Percentiles rank a stretch among this genome's conserved stretches.
These are phyloP conservation scores for Drosophila burlai DNA, from an alignment of 1,140 invertebrate genomes.

Conservation along the genomic window DNA sequence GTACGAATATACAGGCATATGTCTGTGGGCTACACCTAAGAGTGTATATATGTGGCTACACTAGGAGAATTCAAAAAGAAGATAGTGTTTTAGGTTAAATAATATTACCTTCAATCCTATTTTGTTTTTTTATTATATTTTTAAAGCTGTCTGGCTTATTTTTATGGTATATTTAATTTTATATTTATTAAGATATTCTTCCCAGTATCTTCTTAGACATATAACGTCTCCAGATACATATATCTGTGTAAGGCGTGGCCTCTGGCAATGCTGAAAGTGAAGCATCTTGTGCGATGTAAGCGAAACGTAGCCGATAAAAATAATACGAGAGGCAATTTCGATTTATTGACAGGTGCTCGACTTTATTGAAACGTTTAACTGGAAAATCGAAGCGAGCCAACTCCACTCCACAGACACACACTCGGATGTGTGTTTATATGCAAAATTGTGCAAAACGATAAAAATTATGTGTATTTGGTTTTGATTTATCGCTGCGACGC, in stretches of 20 bases:
- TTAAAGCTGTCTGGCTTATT: accelerated
- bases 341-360: slow-evolving; percentile 84
- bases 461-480: slow-evolving; percentile 75
- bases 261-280: slow-evolving; percentile 42
- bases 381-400: slow-evolving; percentile 52
- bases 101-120: accelerated
- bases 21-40: not conserved
- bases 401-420: not conserved
- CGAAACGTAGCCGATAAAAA: slow-evolving; percentile 82
- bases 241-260: slow-evolving; percentile 20
- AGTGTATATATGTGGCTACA: not conserved
- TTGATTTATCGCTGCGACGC: slow-evolving; percentile 66
- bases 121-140: not conserved
- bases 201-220: not conserved
- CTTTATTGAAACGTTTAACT: slow-evolving; percentile 84
- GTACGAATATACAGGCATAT: not conserved
- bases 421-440: slow-evolving; percentile 47
- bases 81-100: accelerated
- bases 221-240: not conserved
- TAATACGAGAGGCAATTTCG: slow-evolving; percentile 83
- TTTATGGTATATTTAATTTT: accelerated
- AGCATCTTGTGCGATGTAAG: slow-evolving; percentile 71
- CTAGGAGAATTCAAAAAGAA: not conserved
- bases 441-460: slow-evolving; percentile 80
- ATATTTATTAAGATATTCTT: not conserved